Evolutionary conservation across 2,888 invertebrate genomes (phyloP), one percentile per base, ranked within the genome.

Genomic region (Arge pagana): DNA sequence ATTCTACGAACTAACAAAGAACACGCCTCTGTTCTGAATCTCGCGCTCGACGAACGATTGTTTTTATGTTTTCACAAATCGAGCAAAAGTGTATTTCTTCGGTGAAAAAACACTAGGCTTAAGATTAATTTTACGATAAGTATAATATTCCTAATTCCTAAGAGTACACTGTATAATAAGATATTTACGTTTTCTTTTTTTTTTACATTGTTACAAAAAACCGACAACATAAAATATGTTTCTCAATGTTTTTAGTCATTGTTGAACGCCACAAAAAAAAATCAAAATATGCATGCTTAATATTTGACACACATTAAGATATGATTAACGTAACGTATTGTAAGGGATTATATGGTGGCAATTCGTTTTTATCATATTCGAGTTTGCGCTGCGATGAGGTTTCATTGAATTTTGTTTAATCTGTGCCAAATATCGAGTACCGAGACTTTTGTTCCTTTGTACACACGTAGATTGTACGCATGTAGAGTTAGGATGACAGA

Each of bases 371-470:
- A 50, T 33, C 15, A 33, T 49, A 50, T 50, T 54, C 58, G 49
- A 39, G 49, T 48, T 50, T 42, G 37, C 42, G 50, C 43, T 31
- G 26, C 21, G 11, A 30, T 50, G 50, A n/a, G 42, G 16, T 21
- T 37, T 59, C 45, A 54, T 41, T 45, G 54, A 64, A 64, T 65
- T 67, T 66, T 64, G 65, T 69, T 72, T 66, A 71, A 72, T 72
- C 71, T 74, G 74, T 75, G 74, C 74, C 74, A 75, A 75, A 75
- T 74, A 71, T 69, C 64, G 68, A 71, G 67, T 71, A 70, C 64
- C 65, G 67, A 68, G 63, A 71, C 63, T 71, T 67, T 72, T 74
- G 72, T 74, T 73, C 71, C 71, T 72, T 71, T 61, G 45, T 45
- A 45, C 31, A 45, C 45, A 45, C 35, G 56, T 67, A 69, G 64